These are phyloP conservation scores for Sussaba pulchella DNA, from an alignment of 2,888 invertebrate species.

Conservation along the genomic window DNA sequence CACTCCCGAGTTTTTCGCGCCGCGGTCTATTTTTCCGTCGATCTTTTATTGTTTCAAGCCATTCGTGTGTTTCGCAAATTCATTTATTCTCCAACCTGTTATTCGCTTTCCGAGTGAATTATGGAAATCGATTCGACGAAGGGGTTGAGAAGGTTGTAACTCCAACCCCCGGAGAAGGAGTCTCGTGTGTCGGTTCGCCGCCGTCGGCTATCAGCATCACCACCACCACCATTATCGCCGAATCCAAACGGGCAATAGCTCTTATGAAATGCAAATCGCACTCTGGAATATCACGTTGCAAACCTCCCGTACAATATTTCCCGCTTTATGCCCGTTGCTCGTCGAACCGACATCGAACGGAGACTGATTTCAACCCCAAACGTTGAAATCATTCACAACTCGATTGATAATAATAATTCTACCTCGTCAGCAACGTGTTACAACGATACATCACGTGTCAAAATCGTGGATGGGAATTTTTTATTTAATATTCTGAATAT, in stretches of 20 bases:
- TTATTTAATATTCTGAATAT: no score
- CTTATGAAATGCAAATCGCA: conserved; percentile 48
- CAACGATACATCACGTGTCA: no score
- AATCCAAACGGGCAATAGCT: background rate
- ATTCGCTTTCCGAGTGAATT: conserved; percentile 15
- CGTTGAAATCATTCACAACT: no score
- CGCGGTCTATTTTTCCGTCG: no score
- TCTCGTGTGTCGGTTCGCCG: background rate
- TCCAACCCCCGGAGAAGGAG: background rate
- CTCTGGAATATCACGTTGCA: conserved; percentile 39
- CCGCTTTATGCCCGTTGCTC: conserved; percentile 45
- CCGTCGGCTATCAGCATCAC: background rate
- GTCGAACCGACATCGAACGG: conserved; percentile 5
- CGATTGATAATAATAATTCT: no score
- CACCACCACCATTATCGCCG: no score
- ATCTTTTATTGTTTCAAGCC: background rate
- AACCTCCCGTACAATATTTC: background rate
- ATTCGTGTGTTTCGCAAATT: background rate
- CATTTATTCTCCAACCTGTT: no score
- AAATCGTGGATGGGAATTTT: no score
- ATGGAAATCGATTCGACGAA: conserved; percentile 33
- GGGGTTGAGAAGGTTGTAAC: background rate
- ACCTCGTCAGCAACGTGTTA: no score
- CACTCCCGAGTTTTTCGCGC: no score
- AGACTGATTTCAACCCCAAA: background rate